Percentiles rank a stretch among this genome's conserved stretches.
Evolutionary conservation across 2,888 invertebrate species (phyloP).

Genomic region (Microctonus hyperodae): DNA sequence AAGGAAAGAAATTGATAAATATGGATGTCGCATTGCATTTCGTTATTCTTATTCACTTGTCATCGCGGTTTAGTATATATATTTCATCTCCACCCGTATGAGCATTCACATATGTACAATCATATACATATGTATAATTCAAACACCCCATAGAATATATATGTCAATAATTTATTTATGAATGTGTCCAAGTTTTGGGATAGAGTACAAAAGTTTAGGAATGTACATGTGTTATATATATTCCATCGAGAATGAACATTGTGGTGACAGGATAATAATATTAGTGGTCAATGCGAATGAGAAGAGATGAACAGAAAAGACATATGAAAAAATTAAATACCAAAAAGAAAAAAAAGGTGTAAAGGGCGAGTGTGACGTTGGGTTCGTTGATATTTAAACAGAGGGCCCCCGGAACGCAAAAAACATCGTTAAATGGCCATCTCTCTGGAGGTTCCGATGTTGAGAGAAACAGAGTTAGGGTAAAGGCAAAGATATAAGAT

Average conservation of each 20-base stretch:
- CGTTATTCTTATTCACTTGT: slow-evolving; percentile 23
- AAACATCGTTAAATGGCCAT: slow-evolving; percentile 28
- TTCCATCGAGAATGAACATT: background rate
- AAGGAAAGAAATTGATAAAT: background rate
- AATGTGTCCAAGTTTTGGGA: too few species aligned
- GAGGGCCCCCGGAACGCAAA: slow-evolving; percentile 26
- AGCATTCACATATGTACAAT: slow-evolving; percentile 17
- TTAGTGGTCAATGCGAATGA: background rate
- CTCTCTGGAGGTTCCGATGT: slow-evolving; percentile 25
- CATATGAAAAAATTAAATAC: too few species aligned
- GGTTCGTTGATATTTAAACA: slow-evolving; percentile 34
- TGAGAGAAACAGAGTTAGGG: background rate
- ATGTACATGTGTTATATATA: background rate
- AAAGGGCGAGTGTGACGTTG: slow-evolving; percentile 6
- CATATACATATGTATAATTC: slow-evolving; percentile 25
- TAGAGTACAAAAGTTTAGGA: background rate
- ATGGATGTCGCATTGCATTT: slow-evolving; percentile 21
- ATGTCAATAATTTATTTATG: background rate
- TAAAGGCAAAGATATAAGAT: background rate
- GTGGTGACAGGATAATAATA: background rate
- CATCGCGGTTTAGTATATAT: slow-evolving; percentile 12
- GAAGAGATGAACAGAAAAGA: background rate
- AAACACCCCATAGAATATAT: slow-evolving; percentile 22
- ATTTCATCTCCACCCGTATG: background rate
- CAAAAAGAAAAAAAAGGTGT: too few species aligned